Evolutionary conservation across 2,797 vertebrate genomes (phyloP).

Genomic region (Pteronotus mesoamericanus): DNA sequence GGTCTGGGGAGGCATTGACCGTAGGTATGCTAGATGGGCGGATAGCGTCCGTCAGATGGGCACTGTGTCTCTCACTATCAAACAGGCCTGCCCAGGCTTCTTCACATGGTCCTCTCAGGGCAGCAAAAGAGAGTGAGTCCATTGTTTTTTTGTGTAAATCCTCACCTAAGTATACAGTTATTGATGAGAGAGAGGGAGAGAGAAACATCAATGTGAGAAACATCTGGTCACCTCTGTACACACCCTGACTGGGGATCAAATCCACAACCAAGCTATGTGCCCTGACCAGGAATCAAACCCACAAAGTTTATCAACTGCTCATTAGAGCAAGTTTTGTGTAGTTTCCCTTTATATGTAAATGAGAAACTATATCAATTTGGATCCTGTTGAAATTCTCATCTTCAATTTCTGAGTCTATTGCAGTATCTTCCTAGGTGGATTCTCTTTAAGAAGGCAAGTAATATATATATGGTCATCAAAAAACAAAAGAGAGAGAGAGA

Average conservation of each 20-base stretch:
- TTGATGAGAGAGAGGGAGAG: neutral
- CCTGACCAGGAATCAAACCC: too few species aligned
- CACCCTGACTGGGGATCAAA: neutral
- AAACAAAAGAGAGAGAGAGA: neutral
- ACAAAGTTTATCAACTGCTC: too few species aligned
- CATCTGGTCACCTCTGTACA: neutral
- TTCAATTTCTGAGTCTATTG: neutral
- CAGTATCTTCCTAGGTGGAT: neutral
- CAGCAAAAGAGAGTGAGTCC: neutral
- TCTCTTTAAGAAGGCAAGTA: neutral
- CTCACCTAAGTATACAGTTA: neutral
- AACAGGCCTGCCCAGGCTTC: neutral
- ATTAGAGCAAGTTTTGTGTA: neutral
- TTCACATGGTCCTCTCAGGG: neutral
- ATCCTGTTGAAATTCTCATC: slow-evolving; percentile 3
- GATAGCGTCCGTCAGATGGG: neutral
- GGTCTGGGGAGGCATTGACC: neutral
- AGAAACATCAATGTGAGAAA: neutral
- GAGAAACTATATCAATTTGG: neutral
- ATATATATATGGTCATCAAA: neutral
- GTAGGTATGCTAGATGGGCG: neutral
- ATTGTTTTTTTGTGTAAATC: neutral
- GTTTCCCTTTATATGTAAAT: neutral
- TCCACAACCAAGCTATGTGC: too few species aligned
- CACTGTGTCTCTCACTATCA: neutral